Evolutionary conservation across 2,113 vertebrate genomes (phyloP).

Genomic region (Amphiprion ocellaris): DNA sequence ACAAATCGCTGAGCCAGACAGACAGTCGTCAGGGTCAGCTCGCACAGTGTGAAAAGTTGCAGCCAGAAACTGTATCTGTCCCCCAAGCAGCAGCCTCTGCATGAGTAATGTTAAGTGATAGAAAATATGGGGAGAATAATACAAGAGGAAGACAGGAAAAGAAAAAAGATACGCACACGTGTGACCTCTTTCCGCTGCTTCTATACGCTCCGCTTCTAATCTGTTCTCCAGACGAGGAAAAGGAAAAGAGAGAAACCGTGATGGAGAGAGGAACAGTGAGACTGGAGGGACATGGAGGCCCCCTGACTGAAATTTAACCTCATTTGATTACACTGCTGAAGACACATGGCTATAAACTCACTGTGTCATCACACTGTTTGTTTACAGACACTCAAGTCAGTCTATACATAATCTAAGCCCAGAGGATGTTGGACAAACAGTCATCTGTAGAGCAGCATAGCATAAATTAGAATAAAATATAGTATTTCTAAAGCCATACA

Average conservation of each 20-base stretch:
- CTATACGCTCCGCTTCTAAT: conserved; percentile 32
- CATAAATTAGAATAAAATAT: too few species aligned
- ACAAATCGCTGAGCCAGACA: conserved; percentile 33
- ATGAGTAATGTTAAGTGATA: background rate
- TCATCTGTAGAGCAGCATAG: rapidly evolving
- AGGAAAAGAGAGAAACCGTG: conserved; percentile 28
- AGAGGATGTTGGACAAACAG: background rate
- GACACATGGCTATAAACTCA: background rate
- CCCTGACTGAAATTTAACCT: background rate
- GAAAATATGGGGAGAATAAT: conserved; percentile 29
- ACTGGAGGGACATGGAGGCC: background rate
- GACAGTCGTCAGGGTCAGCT: conserved; percentile 36
- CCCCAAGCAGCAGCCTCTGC: background rate
- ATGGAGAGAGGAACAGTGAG: background rate
- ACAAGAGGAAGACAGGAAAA: conserved; percentile 18
- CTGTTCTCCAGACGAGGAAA: conserved; percentile 60
- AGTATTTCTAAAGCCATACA: too few species aligned
- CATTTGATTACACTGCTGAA: conserved; percentile 8
- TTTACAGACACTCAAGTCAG: background rate
- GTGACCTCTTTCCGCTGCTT: conserved; percentile 40
- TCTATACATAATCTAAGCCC: background rate
- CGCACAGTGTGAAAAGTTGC: conserved; percentile 17
- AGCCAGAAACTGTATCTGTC: conserved; percentile 39
- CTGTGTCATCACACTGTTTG: background rate
- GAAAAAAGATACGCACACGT: conserved; percentile 30